A percentile compares a stretch with the other conserved stretches of the same genome.
Conservation (phyloP, 2,888 invertebrate genomes). For the Mylabris sibirica region DNA sequence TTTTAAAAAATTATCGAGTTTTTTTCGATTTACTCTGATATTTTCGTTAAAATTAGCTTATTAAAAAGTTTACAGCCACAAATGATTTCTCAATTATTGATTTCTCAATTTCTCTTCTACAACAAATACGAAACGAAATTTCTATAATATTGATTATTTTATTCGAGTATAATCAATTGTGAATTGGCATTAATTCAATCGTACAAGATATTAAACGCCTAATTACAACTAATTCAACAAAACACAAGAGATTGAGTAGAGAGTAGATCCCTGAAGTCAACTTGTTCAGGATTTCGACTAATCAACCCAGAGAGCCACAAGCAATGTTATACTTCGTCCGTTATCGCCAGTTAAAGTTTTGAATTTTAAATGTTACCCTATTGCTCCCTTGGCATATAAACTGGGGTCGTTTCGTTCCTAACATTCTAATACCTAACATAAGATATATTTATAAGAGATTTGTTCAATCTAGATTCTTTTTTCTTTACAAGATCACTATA, state of each 20-base stretch:
- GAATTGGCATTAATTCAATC: constrained; percentile 32
- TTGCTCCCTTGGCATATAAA: constrained; percentile 32
- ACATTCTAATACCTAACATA: constrained; percentile 25
- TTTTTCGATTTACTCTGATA: too few species aligned
- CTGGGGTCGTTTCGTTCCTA: constrained; percentile 19
- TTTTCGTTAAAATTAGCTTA: too few species aligned
- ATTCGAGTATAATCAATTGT: constrained; percentile 15
- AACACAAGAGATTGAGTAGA: constrained; percentile 28
- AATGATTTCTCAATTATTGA: too few species aligned
- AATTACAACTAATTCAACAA: constrained; percentile 36
- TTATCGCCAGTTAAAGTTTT: constrained; percentile 40
- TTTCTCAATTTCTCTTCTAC: too few species aligned
- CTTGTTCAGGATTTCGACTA: constrained; percentile 38
- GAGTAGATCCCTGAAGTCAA: constrained; percentile 30
- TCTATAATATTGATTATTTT: too few species aligned
- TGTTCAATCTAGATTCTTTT: not conserved
- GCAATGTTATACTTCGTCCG: constrained; percentile 32
- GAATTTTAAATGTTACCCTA: constrained; percentile 40
- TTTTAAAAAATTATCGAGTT: too few species aligned
- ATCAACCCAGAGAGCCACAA: constrained; percentile 36
- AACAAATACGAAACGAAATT: too few species aligned
- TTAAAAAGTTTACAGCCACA: too few species aligned
- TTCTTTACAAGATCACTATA: not conserved
- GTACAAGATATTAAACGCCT: constrained; percentile 32
- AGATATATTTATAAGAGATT: constrained; percentile 20